Evolutionary conservation across 1,140 invertebrate species (phyloP).

Genomic region (Ostrea denselamellosa): DNA sequence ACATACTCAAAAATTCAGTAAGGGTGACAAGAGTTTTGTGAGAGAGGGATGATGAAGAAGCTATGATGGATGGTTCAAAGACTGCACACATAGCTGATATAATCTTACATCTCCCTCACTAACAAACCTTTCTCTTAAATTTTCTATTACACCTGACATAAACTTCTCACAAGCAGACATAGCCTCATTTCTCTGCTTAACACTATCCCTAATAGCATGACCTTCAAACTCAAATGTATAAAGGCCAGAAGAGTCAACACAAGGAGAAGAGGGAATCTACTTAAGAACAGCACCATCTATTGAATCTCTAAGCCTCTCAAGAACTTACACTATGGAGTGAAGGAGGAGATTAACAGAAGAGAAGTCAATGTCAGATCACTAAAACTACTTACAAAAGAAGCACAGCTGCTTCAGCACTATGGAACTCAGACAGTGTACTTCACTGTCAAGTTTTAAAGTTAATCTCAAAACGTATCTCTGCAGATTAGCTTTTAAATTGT

Average conservation of each 20-base stretch:
- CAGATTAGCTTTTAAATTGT: too few species aligned
- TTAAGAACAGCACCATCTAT: conserved; percentile 19
- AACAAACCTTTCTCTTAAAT: conserved; percentile 19
- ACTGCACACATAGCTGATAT: not conserved
- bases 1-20: not conserved
- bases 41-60: not conserved
- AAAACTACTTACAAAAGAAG: conserved; percentile 13
- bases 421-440: too few species aligned
- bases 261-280: conserved; percentile 37
- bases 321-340: not conserved
- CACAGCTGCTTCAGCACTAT: conserved; percentile 34
- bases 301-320: conserved; percentile 1
- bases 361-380: conserved; percentile 18
- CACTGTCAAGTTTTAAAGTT: too few species aligned
- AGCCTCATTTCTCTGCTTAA: conserved; percentile 11
- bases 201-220: conserved; percentile 47
- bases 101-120: conserved; percentile 8
- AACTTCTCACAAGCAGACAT: conserved; percentile 39
- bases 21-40: not conserved
- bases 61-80: not conserved
- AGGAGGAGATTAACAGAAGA: conserved; percentile 20
- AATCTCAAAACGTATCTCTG: too few species aligned
- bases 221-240: conserved; percentile 44
- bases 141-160: not conserved
- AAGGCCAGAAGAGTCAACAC: conserved; percentile 41